Evolutionary conservation across 1,140 invertebrate species (phyloP).

Genomic region (Pollicipes pollicipes): DNA sequence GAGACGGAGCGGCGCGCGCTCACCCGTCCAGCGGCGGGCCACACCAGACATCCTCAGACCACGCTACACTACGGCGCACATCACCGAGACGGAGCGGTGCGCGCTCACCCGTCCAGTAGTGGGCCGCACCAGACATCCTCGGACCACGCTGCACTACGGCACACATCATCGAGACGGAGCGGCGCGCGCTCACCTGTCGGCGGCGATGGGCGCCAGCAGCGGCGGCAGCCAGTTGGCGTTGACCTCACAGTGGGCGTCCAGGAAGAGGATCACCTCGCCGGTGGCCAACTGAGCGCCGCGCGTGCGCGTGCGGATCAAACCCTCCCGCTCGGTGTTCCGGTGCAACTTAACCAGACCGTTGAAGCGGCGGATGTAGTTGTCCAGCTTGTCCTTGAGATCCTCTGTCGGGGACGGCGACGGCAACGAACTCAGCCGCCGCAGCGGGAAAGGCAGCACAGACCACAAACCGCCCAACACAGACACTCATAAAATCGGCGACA

Average conservation of each 20-base stretch:
- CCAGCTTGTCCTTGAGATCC: conserved; percentile 68
- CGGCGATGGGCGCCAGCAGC: conserved; percentile 77
- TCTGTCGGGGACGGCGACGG: conserved; percentile 35
- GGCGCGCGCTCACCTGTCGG: conserved; percentile 49
- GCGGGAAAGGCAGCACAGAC: no score
- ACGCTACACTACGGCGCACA: no score
- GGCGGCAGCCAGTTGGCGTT: conserved; percentile 94
- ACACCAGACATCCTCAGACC: no score
- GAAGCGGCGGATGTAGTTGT: conserved; percentile 74
- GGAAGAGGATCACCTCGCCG: conserved; percentile 92
- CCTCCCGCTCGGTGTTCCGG: conserved; percentile 68
- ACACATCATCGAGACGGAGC: no score
- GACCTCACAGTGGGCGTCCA: conserved; percentile 66
- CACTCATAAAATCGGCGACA: no score
- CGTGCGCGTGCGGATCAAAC: conserved; percentile 76
- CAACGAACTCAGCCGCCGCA: background rate
- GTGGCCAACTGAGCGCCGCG: conserved; percentile 79
- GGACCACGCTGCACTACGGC: no score
- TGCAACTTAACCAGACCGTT: conserved; percentile 72
- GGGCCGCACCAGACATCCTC: no score
- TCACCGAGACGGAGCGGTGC: no score
- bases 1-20: no score
- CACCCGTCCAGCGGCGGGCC: no score
- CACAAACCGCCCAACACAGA: no score
- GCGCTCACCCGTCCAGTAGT: no score